These are phyloP conservation scores for Orgyia antiqua DNA, from an alignment of 2,888 invertebrate species.

Conservation along the genomic window DNA sequence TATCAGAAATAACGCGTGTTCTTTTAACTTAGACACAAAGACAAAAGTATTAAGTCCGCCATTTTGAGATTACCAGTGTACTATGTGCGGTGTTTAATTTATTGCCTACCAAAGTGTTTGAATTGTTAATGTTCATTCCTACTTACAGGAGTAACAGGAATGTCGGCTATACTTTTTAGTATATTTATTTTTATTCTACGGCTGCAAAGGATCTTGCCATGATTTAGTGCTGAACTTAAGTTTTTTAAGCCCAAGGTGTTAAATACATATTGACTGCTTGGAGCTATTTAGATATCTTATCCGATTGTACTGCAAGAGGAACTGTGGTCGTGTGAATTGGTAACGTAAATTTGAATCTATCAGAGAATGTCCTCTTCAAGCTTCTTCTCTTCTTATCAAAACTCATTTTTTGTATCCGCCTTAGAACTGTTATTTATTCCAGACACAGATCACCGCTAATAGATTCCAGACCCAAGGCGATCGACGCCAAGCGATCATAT, in stretches of 20 bases:
- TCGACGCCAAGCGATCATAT: too few relatives aligned
- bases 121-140: conserved; percentile 60
- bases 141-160: conserved; percentile 15
- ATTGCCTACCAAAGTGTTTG: conserved; percentile 67
- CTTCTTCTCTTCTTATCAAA: too few relatives aligned
- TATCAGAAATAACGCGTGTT: too few relatives aligned
- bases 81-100: conserved; percentile 58
- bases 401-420: too few relatives aligned
- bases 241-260: conserved; percentile 5
- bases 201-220: conserved; percentile 8
- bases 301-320: conserved; percentile 1
- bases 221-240: conserved; percentile 16
- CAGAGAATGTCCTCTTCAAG: too few relatives aligned
- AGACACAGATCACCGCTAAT: too few relatives aligned
- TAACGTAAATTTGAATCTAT: too few relatives aligned
- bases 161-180: conserved; percentile 22
- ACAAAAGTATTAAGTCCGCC: conserved; percentile 54
- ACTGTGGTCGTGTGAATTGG: too few relatives aligned
- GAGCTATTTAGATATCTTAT: conserved; percentile 5
- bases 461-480: too few relatives aligned
- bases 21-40: conserved; percentile 30
- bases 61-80: conserved; percentile 62
- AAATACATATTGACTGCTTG: conserved; percentile 5
- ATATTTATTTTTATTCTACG: conserved; percentile 30
- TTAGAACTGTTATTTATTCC: too few relatives aligned